phyloP scores from a whole-genome alignment of 2,797 vertebrate genomes.

The Ctenosaura bakeri region DNA sequence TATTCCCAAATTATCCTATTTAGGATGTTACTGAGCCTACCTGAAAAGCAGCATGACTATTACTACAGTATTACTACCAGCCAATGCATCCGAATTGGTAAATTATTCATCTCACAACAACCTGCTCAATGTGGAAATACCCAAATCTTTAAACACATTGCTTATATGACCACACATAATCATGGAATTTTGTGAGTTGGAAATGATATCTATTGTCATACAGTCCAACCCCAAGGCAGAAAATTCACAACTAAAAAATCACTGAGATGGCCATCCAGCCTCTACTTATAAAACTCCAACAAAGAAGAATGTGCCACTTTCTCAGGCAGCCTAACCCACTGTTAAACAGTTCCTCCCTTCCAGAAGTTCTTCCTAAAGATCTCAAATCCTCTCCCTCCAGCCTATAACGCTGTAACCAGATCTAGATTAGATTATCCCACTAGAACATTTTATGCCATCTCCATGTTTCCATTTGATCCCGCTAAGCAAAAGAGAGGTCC shows the following conservation, averaged over 20 bases:
- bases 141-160: conserved; percentile 54
- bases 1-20: conserved; percentile 79
- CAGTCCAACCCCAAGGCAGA: conserved; percentile 2
- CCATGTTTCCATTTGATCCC: neutral
- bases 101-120: conserved; percentile 68
- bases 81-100: conserved; percentile 81
- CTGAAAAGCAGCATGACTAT: conserved; percentile 84
- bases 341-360: neutral
- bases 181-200: too few relatives aligned
- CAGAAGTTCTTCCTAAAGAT: neutral
- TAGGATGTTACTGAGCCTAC: conserved; percentile 81
- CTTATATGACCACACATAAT: conserved; percentile 30
- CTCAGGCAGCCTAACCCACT: neutral
- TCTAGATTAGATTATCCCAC: neutral
- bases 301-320: neutral
- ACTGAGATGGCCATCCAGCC: neutral
- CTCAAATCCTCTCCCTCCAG: neutral
- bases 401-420: neutral
- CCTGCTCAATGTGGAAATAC: conserved; percentile 57
- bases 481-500: neutral
- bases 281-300: neutral
- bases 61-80: conserved; percentile 82
- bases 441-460: neutral
- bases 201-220: too few relatives aligned
- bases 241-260: neutral